These are phyloP conservation scores for Spizaetus ornatus DNA, from an alignment of 2,113 vertebrate genomes.

Conservation along the genomic window DNA sequence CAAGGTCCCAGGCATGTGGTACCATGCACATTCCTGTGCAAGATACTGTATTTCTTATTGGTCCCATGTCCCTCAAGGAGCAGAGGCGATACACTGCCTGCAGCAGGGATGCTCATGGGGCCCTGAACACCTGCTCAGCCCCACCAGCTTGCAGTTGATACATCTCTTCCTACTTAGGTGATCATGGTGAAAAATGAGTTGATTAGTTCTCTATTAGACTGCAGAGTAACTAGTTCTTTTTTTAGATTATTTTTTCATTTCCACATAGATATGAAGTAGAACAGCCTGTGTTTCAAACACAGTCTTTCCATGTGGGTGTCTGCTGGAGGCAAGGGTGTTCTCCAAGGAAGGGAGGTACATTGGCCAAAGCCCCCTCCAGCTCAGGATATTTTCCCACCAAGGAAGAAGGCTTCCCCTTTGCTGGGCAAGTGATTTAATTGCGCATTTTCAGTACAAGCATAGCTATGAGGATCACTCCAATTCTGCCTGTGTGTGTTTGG, in stretches of 20 bases:
- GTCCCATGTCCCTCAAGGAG: accelerated
- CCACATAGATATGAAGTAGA: not conserved
- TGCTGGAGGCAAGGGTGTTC: not conserved
- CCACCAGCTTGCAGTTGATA: not conserved
- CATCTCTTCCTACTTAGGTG: not conserved
- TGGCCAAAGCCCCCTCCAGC: not conserved
- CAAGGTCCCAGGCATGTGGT: not conserved
- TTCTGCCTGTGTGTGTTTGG: not conserved
- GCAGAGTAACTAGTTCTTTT: not conserved
- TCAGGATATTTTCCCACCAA: not conserved
- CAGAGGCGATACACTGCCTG: accelerated
- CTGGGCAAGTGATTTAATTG: not conserved
- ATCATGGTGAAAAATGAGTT: not conserved
- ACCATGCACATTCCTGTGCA: not conserved
- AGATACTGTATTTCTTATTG: not conserved
- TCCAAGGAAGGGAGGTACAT: not conserved
- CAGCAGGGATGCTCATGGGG: accelerated
- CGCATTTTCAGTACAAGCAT: accelerated
- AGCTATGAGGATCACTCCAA: not conserved
- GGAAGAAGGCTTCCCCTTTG: not conserved
- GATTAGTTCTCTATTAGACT: not conserved
- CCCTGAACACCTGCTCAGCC: not conserved
- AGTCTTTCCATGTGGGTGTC: not conserved
- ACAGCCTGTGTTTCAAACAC: not conserved
- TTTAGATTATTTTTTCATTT: not conserved